Evolutionary conservation across 2,888 invertebrate genomes (phyloP), one percentile per base, ranked within the genome.

Genomic region (Heteromyza rotundicornis): DNA sequence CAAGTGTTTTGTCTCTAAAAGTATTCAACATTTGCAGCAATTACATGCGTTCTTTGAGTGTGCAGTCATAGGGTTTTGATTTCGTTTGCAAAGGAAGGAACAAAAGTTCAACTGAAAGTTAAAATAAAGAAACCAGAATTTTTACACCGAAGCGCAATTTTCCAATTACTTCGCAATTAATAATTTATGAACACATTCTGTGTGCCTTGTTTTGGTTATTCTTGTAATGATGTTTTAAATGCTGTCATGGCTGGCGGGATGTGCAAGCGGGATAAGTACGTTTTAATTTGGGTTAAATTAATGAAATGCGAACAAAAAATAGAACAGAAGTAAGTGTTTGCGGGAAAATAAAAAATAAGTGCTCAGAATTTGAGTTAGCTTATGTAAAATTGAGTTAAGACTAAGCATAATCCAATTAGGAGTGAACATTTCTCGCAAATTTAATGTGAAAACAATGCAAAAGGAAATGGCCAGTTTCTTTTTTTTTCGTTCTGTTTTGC

Each of bases 81-180:
- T 5, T 32, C 5, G 12, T 5, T n/a, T 40, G n/a, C n/a, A 40
- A 40, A 40, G 40, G 14, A 40, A 40, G 14, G 10, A 40, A 40
- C 40, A 14, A 40, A 64, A 51, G 64, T 55, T 12, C 22, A 49
- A 32, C 5, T 32, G 32, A 8, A 32, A 32, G 12, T 5, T 32
- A 32, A n/a, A 8, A 40, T n/a, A 40, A n/a, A 40, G n/a, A 40
- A n/a, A n/a, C 2, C 40, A n/a, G 10, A 32, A 32, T 32, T n/a
- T 7, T 40, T 40, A 40, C 40, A 67, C 76, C n/a, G n/a, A 71
- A 74, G 74, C 76, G 75, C 70, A 70, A 73, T 74, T 75, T 74
- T 61, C 76, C 74, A 75, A 75, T 75, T 77, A 75, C 74, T 77
- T 70, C 68, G 72, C 76, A 73, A 75, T 75, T 77, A 77, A 74